These are phyloP conservation scores for mouse (Mus musculus) DNA, from an alignment of 2,113 vertebrate species.

Conservation along the genomic window GRCm39 chr17:52913001-52913500, in stretches of 20 bases:
- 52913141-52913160: constrained; percentile 34
- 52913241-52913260: constrained; percentile 16
- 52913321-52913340: neutral
- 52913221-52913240: neutral
- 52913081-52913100: constrained; percentile 79
- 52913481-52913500: neutral
- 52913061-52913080: constrained; percentile 76
- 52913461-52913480: neutral
- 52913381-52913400: neutral
- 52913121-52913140: constrained; percentile 46
- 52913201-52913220: neutral
- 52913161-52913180: neutral
- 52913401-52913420: constrained; percentile 25
- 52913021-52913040: neutral
- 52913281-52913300: neutral
- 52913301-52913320: neutral
- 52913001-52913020: constrained; percentile 16
- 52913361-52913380: neutral
- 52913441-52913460: constrained; percentile 39
- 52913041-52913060: neutral
- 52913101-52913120: constrained; percentile 70
- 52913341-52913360: neutral
- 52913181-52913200: neutral
- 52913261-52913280: neutral
- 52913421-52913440: neutral